Base-by-base conservation (phyloP, 2,888 invertebrate genomes). In the Cerastis leucographa region DNA sequence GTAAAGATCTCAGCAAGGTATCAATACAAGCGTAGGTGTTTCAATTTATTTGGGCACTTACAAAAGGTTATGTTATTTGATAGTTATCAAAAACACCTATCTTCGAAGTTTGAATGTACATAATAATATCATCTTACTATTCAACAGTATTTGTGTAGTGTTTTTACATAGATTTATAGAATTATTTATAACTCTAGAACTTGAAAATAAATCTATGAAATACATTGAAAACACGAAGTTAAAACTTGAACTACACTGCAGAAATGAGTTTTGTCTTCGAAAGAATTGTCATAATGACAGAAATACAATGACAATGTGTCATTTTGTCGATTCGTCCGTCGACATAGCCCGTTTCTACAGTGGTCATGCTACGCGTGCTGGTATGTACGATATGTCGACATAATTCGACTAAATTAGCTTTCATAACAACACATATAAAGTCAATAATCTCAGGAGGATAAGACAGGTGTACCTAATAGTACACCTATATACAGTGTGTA, bases 21-120 rank as follows among this genome's bases (percentile, higher is more conserved):
- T 80, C 49, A 81, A 73, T 76, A 73, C 22, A 44, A 66, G 29
- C 35, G 68, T 35, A 35, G 35, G 35, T 35, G 75, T 83, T 71
- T 68, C 75, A 61, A 76, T 76, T 75, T 76, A 72, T 67, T 64
- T 25, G 17, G 11, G 17, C 66, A 46, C 40, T n/a, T 56, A 14
- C 22, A 46, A 25, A 76, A 71, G 59, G 64, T 49, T 35, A 74
- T 69, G 35, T 62, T 74, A 62, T 70, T 74, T 82, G 62, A 67
- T 71, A 62, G 11, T 64, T 73, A 73, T 67, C 61, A 62, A 62
- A 62, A 65, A 14, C 42, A 61, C 42, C 25, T 76, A 62, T 71
- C 71, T 65, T 42, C n/a, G 3, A 69, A 65, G 42, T 72, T 69
- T 61, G 8, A 54, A 44, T 25, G 11, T 70, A 46, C 9, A 9